A percentile compares a stretch with the other conserved stretches of the same genome.
Conservation (phyloP, 2,797 vertebrate genomes). For the Syngnathus acus region DNA sequence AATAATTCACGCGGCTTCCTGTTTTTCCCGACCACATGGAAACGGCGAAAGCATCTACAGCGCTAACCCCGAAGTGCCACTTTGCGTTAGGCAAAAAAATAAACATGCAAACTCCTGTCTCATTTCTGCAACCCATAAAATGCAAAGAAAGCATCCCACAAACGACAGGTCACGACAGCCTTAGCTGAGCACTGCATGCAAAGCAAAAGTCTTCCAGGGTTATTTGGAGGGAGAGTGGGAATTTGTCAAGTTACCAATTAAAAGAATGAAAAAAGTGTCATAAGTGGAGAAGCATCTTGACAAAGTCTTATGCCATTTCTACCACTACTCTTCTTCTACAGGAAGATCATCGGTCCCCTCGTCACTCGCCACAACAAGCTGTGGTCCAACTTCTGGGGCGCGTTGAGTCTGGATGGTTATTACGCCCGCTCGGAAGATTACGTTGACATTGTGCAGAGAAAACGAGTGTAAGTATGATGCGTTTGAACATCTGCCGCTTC, state of each 20-base stretch:
- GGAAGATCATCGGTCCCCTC: conserved; percentile 92
- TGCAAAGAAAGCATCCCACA: conserved; percentile 39
- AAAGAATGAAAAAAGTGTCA: neutral
- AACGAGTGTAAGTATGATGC: conserved; percentile 81
- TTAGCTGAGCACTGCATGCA: conserved; percentile 29
- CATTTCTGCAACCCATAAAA: conserved; percentile 29
- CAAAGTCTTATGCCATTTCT: neutral
- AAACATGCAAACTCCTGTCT: conserved; percentile 41
- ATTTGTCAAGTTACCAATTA: conserved; percentile 19
- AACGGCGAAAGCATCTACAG: conserved; percentile 25
- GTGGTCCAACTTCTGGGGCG: conserved; percentile 99
- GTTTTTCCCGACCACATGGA: conserved; percentile 46
- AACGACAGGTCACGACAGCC: conserved; percentile 51
- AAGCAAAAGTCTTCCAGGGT: conserved; percentile 34
- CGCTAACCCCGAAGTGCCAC: conserved; percentile 46
- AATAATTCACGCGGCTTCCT: conserved; percentile 59
- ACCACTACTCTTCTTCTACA: conserved; percentile 34
- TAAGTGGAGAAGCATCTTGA: conserved; percentile 5
- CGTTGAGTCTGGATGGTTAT: conserved; percentile 90
- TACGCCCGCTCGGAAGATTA: conserved; percentile 98
- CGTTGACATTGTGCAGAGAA: conserved; percentile 92
- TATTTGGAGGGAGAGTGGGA: conserved; percentile 67
- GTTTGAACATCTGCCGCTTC: conserved; percentile 2
- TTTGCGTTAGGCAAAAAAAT: conserved; percentile 52
- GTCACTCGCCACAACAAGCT: conserved; percentile 91